phyloP scores from a whole-genome alignment of 1,140 invertebrate genomes.

The Drosophila neocordata region DNA sequence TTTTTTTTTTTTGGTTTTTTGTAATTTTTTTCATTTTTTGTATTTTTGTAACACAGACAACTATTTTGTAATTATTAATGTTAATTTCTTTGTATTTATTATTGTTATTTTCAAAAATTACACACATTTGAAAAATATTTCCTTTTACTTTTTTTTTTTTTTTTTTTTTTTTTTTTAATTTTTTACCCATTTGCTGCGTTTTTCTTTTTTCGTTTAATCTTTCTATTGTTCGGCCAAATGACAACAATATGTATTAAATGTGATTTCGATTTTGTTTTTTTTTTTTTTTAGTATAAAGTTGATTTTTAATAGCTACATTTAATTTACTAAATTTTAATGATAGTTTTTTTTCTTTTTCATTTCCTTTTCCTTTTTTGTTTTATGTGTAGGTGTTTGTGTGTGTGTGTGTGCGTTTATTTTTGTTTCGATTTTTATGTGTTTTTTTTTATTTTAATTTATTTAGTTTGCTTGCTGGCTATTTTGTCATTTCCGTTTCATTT shows the following conservation, averaged over 20 bases:
- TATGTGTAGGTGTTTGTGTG: neutral
- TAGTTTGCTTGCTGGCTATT: conserved; percentile 56
- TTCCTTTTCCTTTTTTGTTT: neutral
- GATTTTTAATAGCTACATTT: conserved; percentile 63
- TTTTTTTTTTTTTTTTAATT: conserved; percentile 17
- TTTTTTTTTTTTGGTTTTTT: neutral
- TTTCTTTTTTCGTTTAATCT: conserved; percentile 33
- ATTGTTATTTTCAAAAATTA: conserved; percentile 81
- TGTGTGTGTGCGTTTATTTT: neutral
- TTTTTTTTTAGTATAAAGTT: conserved; percentile 67
- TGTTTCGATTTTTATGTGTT: neutral
- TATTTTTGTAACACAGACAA: conserved; percentile 78
- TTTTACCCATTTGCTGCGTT: conserved; percentile 20
- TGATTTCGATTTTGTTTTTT: conserved; percentile 40
- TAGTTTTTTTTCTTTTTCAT: conserved; percentile 30
- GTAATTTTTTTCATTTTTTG: conserved; percentile 19
- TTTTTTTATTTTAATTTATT: conserved; percentile 11
- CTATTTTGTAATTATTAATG: conserved; percentile 76
- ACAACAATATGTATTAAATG: conserved; percentile 46
- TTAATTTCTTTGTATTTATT: conserved; percentile 55
- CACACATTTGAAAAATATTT: conserved; percentile 80
- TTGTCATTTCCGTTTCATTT: conserved; percentile 40
- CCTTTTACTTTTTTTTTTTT: conserved; percentile 38
- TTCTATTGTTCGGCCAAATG: conserved; percentile 47
- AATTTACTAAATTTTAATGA: conserved; percentile 72